Evolutionary conservation across 2,113 vertebrate species (phyloP), one percentile per base, ranked within the genome.

Genomic region (Meriones unguiculatus): DNA sequence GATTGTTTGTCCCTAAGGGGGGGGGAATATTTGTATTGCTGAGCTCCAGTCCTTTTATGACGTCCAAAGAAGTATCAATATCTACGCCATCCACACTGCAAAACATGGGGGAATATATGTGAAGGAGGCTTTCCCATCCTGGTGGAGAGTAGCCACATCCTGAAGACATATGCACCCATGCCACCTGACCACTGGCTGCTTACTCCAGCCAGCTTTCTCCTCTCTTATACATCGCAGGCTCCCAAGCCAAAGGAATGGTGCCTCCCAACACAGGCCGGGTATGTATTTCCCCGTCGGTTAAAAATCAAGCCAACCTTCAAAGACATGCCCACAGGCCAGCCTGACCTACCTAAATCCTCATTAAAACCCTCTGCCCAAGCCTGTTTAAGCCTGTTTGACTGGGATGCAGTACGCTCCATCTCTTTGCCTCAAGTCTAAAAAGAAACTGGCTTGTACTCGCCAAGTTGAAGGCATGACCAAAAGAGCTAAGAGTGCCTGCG

Each of bases 401-500:
- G 22, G 14, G n/a, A 84, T 41, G 81, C 22, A 41, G 28, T 64
- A 64, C 38, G 24, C 57, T 64, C n/a, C 24, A 2, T 82, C 24
- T 22, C 57, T 59, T 84, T 28, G 22, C 57, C 24, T 82, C 57
- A 24, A 22, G n/a, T 82, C 22, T 62, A 62, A 9, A 38, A 62
- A 62, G 57, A 82, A 82, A 62, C 38, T 38, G 35, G 6, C n/a
- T 82, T 82, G 80, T 22, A 82, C 57, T 62, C 22, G 38, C 57
- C 32, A 62, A 99, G 99, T 99, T 97, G 99, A 99, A 97, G 99
- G 99, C 30, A 96, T 99, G 0, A 99, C 99, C 97, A 99, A 99
- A 97, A 99, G 99, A 98, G 99, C 99, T 73, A 99, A 99, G 98
- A 99, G 99, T 90, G 98, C 99, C 84, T 98, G 99, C 94, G 99